A percentile compares a stretch with the other conserved stretches of the same genome.
Conservation (phyloP, 1,140 invertebrate genomes). For the Drosophila kurseongensis region DNA sequence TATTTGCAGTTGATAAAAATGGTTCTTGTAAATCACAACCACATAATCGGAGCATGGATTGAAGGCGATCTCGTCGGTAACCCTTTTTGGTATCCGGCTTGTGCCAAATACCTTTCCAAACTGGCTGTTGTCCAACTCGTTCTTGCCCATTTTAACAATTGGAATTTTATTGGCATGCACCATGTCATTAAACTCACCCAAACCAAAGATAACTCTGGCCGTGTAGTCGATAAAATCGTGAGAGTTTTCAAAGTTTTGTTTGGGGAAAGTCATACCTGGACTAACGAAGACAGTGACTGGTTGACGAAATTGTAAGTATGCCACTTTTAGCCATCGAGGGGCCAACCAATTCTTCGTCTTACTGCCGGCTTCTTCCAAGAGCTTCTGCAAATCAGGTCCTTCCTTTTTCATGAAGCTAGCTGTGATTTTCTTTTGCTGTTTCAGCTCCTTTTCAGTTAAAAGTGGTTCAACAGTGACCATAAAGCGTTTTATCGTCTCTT, state of each 20-base stretch:
- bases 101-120: conserved; percentile 95
- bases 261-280: conserved; percentile 91
- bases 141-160: conserved; percentile 91
- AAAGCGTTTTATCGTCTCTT: conserved; percentile 87
- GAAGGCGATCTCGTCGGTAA: conserved; percentile 88
- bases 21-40: conserved; percentile 92
- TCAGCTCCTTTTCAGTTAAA: conserved; percentile 88
- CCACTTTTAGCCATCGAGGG: conserved; percentile 91
- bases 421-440: conserved; percentile 88
- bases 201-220: conserved; percentile 89
- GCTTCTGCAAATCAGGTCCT: conserved; percentile 89
- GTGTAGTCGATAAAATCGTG: conserved; percentile 88
- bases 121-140: conserved; percentile 94
- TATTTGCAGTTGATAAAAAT: conserved; percentile 91
- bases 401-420: conserved; percentile 88
- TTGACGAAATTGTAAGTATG: conserved; percentile 91
- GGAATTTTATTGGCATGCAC: conserved; percentile 90
- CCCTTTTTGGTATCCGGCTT: conserved; percentile 90
- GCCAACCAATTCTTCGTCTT: conserved; percentile 90
- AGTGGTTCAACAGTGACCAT: conserved; percentile 89
- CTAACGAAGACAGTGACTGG: conserved; percentile 92
- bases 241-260: conserved; percentile 87
- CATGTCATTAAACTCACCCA: conserved; percentile 89
- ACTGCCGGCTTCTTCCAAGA: conserved; percentile 87
- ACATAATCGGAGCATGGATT: conserved; percentile 89